Conservation (phyloP, 2,797 vertebrate species). For the Phataginus tetradactyla region DNA sequence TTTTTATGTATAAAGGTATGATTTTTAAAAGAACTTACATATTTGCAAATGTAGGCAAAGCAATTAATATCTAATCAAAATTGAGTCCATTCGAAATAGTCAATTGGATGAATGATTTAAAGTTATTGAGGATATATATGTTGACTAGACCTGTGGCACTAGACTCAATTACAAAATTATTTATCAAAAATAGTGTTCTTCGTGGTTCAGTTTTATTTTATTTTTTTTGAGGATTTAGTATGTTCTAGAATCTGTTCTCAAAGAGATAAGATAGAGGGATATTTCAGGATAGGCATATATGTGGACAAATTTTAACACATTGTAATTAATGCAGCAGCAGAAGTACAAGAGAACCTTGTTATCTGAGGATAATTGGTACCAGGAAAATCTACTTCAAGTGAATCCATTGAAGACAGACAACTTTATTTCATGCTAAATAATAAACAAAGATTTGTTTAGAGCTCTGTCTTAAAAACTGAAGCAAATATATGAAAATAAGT, state of each 20-base stretch:
- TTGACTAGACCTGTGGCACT: not conserved
- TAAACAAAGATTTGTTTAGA: conserved; percentile 35
- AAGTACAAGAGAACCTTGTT: not conserved
- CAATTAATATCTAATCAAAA: not conserved
- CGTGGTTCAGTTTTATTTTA: not conserved
- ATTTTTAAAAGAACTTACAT: accelerated
- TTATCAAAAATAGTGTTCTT: not conserved
- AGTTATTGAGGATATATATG: not conserved
- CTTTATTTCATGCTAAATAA: not conserved
- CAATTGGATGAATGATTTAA: conserved; percentile 7
- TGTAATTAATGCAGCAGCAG: not conserved
- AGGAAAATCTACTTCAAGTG: not conserved
- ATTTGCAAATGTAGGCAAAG: conserved; percentile 40
- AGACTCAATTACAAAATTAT: not conserved
- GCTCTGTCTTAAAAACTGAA: conserved; percentile 26
- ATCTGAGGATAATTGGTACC: not conserved
- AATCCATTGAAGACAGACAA: not conserved
- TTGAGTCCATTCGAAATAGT: not conserved
- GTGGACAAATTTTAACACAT: not conserved
- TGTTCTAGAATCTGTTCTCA: not conserved
- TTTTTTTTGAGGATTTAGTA: not conserved
- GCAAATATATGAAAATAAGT: conserved; percentile 2
- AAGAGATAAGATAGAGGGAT: not conserved
- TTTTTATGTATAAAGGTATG: conserved; percentile 96
- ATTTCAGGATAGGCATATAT: not conserved